These are phyloP conservation scores for Drosophila peninsularis DNA, from an alignment of 2,888 invertebrate species.

Conservation along the genomic window DNA sequence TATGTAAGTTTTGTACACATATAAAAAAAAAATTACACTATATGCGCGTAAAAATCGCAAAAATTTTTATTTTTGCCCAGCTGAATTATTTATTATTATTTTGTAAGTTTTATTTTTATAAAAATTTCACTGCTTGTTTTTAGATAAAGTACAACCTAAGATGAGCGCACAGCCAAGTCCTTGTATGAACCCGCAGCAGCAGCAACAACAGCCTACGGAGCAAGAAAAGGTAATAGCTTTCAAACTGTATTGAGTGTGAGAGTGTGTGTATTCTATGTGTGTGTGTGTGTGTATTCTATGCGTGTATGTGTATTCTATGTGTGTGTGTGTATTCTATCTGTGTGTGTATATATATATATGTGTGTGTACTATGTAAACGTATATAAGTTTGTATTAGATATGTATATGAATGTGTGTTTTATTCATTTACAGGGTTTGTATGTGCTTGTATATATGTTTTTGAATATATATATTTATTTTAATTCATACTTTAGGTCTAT, in stretches of 20 bases:
- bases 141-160: conserved; percentile 21
- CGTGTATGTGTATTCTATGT: conserved; percentile 9
- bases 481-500: conserved; percentile 77
- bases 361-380: background rate
- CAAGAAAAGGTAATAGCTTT: conserved; percentile 72
- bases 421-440: background rate
- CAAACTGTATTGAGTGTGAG: background rate
- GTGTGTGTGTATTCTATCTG: background rate
- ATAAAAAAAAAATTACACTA: background rate
- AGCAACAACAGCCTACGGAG: conserved; percentile 87
- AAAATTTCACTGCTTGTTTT: conserved; percentile 7
- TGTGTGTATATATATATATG: no score
- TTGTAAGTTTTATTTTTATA: background rate
- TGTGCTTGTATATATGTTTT: background rate
- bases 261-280: background rate
- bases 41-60: background rate
- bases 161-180: conserved; percentile 93
- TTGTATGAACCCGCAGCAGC: conserved; percentile 86
- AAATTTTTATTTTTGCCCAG: background rate
- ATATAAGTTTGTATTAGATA: background rate
- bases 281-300: background rate
- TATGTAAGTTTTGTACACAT: conserved; percentile 1
- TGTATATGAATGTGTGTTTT: no score
- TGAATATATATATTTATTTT: background rate
- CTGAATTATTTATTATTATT: background rate